Evolutionary conservation across 2,113 vertebrate species (phyloP).

Genomic region (Lophius piscatorius): DNA sequence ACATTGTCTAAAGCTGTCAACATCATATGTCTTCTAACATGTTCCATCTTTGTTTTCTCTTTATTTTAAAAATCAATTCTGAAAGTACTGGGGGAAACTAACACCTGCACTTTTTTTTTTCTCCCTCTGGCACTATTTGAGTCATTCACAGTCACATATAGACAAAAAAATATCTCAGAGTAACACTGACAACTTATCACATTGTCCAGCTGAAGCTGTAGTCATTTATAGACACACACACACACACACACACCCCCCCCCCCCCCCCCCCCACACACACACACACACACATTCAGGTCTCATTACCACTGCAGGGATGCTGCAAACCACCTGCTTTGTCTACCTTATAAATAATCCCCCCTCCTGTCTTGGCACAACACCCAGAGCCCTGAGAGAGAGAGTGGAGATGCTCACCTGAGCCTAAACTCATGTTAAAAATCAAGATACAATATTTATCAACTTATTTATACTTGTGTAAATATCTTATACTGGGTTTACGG

Average conservation of each 20-base stretch:
- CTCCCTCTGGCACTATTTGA: not conserved
- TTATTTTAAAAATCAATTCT: no score
- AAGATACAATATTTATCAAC: not conserved
- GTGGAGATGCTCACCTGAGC: constrained; percentile 3
- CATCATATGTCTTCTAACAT: no score
- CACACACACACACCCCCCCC: not conserved
- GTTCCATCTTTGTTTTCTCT: no score
- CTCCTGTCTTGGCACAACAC: constrained; percentile 20
- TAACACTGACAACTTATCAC: not conserved
- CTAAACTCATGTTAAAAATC: not conserved
- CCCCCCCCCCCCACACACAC: not conserved
- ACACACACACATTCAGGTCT: constrained; percentile 29
- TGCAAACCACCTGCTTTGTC: constrained; percentile 49
- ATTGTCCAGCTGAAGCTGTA: not conserved
- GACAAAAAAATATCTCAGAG: constrained; percentile 2
- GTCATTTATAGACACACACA: constrained; percentile 11
- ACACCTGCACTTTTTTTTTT: not conserved
- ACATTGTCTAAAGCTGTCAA: no score
- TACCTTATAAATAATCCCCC: constrained; percentile 45
- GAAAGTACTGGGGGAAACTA: not conserved
- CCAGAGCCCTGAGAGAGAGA: constrained; percentile 16
- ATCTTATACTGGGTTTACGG: no score
- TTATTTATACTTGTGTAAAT: not conserved
- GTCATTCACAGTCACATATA: not conserved
- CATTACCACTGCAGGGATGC: constrained; percentile 57